Conservation (phyloP, 2,888 invertebrate species). For the Pollenia angustigena region DNA sequence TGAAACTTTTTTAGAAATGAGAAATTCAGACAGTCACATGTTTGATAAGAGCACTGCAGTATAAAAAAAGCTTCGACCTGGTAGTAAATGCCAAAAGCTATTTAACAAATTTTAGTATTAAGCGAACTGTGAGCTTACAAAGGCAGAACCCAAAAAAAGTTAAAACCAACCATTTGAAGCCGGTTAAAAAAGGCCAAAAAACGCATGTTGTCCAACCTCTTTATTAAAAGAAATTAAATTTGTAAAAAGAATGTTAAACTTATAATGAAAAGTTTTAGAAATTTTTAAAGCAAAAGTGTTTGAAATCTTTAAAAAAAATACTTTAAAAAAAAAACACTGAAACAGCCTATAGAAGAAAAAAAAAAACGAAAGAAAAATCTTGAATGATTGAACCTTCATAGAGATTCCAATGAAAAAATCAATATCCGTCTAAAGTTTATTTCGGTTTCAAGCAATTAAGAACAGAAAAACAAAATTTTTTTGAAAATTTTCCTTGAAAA, state of each 20-base stretch:
- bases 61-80: conserved; percentile 71
- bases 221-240: background rate
- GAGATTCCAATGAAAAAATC: conserved; percentile 79
- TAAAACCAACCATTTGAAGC: conserved; percentile 67
- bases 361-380: conserved; percentile 43
- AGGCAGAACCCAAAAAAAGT: conserved; percentile 72
- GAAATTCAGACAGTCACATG: conserved; percentile 54
- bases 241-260: background rate
- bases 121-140: conserved; percentile 78
- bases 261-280: background rate
- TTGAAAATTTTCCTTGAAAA: conserved; percentile 24
- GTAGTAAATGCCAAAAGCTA: conserved; percentile 70
- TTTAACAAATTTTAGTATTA: conserved; percentile 76
- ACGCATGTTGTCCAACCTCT: conserved; percentile 61
- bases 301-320: background rate
- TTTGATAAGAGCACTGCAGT: conserved; percentile 70
- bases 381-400: conserved; percentile 44
- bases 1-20: conserved; percentile 17
- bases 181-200: conserved; percentile 72
- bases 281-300: conserved; percentile 7
- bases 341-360: background rate
- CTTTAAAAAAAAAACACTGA: conserved; percentile 14
- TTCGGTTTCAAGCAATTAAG: conserved; percentile 78
- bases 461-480: conserved; percentile 46
- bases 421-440: conserved; percentile 85